Base-by-base conservation (phyloP, 2,888 invertebrate genomes). In the Schizotus pectinicornis region DNA sequence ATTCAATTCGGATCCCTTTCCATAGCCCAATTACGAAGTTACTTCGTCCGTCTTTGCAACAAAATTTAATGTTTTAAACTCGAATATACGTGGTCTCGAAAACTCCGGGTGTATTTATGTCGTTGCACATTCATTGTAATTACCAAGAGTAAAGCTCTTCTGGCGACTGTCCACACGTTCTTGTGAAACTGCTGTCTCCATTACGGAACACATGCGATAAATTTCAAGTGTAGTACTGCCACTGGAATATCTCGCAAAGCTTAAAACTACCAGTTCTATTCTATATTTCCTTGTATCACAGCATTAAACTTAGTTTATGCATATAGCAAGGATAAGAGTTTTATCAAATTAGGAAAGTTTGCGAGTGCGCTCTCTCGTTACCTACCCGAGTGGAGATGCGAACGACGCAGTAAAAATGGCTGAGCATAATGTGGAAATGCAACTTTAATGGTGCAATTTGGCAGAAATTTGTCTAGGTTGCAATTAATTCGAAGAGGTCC, bases 151-250 rank as follows among this genome's bases (percentile, higher is more conserved):
- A 69, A 72, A 72, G 74, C 74, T 73, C 73, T 76, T 74, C 74
- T 76, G 76, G 76, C 76, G 74, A 74, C 73, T 74, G 74, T 76
- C 76, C 76, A 76, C 76, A 76, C 76, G 76, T 76, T 74, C 74
- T 74, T 73, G 64, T 65, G 68, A 72, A 74, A 73, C 72, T 74
- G 71, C 73, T 74, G 75, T 76, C 73, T 76, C 74, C 71, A 74
- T 74, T 74, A 73, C 73, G 70, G 67, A 72, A 75, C 74, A 74
- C 74, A 75, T 72, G 69, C 73, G 62, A 75, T 76, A 76, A 75
- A 76, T 75, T 76, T 74, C 68, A 58, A 62, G 67, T 56, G 67
- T 67, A 61, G 67, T 68, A 65, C 64, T 66, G 68, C 71, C 61
- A 59, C 67, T 64, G 63, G 73, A 74, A 75, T 75, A 74, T 74